Base-by-base conservation (phyloP, 2,113 vertebrate genomes). In the Acanthochromis polyacanthus region DNA sequence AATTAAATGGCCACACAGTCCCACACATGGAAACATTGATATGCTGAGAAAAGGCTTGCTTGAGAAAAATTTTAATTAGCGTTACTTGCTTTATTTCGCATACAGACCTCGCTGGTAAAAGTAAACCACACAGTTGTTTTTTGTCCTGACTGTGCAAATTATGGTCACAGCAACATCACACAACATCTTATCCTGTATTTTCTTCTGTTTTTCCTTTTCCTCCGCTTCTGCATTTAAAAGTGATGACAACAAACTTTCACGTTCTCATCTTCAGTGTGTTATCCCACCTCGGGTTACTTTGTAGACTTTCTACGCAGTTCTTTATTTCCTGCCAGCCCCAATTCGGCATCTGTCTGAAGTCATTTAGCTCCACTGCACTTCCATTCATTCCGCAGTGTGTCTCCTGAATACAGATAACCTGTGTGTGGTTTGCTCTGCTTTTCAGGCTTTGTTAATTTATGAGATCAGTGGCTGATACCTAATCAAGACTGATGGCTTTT, bases 401-500 rank as follows among this genome's bases (percentile, higher is more conserved):
- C 32, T 71, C 14, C 11, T 53, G 51, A 61, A 66, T 60, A 22
- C 20, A 36, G 25, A 45, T 19, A 1, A 20, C 25, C 10, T 56
- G 52, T 9, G 5, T 50, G n/a, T 28, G 28, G 19, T 30, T 71
- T 69, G 17, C 25, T 64, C 6, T 67, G 36, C 25, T 56, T 66
- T 62, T 51, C 15, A 28, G 40, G 9, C 56, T 25, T 48, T 83
- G 20, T 61, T 59, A 10, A 55, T 40, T 20, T 36, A 14, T 59
- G 32, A 2, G 28, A 38, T 32, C 40, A 75, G 40, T 20, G 20
- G 61, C 76, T 76, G 43, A 75, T 73, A 75, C 66, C 48, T 87
- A 84, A 92, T 88, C 52, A 88, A 92, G 90, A 93, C 77, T 68
- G 81, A 93, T 90, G 82, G 40, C 79, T 79, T 74, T 90, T 88